Evolutionary conservation across 30 jellyfish, hydroid and myxozoan genomes (phyloP).

Genomic region (Catostylus mosaicus): DNA sequence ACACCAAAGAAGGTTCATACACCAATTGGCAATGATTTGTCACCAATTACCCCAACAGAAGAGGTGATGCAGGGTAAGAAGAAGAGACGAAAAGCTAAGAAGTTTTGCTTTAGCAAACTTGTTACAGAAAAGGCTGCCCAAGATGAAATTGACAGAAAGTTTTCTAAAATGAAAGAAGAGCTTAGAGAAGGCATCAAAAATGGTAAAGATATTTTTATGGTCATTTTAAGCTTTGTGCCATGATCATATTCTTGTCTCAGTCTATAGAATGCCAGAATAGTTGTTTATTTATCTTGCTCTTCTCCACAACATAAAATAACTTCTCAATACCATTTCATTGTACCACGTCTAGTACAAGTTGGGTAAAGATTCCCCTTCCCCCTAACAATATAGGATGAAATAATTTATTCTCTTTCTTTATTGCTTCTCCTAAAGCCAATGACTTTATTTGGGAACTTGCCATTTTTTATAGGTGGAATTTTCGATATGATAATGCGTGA

Average conservation of each 20-base stretch:
- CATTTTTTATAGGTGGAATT: slow-evolving; percentile 29
- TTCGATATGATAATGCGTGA: slow-evolving; percentile 38
- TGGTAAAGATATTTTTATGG: background rate
- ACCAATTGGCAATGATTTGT: slow-evolving; percentile 31
- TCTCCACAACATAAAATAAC: too few species aligned
- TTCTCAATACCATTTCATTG: too few species aligned
- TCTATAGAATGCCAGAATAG: too few species aligned
- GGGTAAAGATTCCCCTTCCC: too few species aligned
- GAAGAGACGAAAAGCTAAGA: background rate
- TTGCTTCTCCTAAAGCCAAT: too few species aligned
- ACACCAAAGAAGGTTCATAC: slow-evolving; percentile 50
- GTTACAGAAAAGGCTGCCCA: slow-evolving; percentile 39
- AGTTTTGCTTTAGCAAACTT: slow-evolving; percentile 27
- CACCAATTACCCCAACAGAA: slow-evolving; percentile 51
- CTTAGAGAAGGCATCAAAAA: slow-evolving; percentile 29
- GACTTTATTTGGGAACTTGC: background rate
- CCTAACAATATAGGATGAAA: too few species aligned
- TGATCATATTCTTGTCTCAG: too few species aligned
- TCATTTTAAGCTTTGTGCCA: too few species aligned
- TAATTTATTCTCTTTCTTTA: too few species aligned
- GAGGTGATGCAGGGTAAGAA: background rate
- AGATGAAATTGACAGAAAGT: slow-evolving; percentile 37
- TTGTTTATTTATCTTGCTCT: too few species aligned
- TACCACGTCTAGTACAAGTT: too few species aligned
- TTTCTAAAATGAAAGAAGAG: slow-evolving; percentile 57